Evolutionary conservation across 2,113 vertebrate genomes (phyloP).

Genomic region (Orycteropus afer): DNA sequence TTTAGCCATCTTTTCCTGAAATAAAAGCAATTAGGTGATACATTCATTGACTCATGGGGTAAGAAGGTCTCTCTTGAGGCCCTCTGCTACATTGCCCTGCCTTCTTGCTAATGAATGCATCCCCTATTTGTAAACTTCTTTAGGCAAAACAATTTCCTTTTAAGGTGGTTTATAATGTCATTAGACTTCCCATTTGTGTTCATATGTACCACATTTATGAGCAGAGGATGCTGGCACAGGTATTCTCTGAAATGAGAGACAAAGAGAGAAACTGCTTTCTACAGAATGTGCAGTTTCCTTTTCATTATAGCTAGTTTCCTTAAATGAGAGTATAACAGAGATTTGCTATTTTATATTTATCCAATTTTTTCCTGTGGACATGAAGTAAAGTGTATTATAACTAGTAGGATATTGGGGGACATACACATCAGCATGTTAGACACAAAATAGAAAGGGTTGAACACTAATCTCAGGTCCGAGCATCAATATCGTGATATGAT

Average conservation of each 20-base stretch:
- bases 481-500: not conserved
- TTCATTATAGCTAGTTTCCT: not conserved
- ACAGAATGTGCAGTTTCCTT: not conserved
- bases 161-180: slow-evolving; percentile 12
- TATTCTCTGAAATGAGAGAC: not conserved
- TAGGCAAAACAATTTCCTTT: slow-evolving; percentile 41
- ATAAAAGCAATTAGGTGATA: not conserved
- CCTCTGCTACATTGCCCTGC: not conserved
- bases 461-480: not conserved
- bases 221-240: not conserved
- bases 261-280: not conserved
- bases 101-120: slow-evolving; percentile 9
- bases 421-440: not conserved
- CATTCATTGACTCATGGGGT: not conserved
- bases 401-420: not conserved
- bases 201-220: not conserved
- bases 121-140: slow-evolving; percentile 37
- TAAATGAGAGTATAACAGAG: not conserved
- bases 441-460: not conserved
- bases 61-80: not conserved
- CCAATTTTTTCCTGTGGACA: not conserved
- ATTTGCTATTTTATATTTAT: not conserved
- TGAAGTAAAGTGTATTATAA: not conserved
- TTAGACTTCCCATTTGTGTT: slow-evolving; percentile 10
- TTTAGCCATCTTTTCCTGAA: slow-evolving; percentile 6